A percentile compares a stretch with the other conserved stretches of the same genome.
Evolutionary conservation across 2,888 invertebrate species (phyloP).

Genomic region (Drosophila basisetae): DNA sequence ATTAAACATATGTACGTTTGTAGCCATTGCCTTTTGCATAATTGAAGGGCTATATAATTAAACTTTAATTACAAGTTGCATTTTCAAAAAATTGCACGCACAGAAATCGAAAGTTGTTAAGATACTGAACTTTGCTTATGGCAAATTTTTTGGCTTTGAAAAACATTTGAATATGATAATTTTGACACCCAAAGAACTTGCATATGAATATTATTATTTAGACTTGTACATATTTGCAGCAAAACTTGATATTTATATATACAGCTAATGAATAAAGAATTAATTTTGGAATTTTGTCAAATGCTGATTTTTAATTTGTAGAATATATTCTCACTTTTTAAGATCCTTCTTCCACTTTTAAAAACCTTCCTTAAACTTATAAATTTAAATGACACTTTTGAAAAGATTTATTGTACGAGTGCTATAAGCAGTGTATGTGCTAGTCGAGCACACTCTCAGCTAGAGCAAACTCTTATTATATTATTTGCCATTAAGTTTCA

Average conservation of each 20-base stretch:
- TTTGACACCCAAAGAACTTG: neutral
- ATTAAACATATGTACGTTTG: neutral
- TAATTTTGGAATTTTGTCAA: neutral
- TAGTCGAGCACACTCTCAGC: neutral
- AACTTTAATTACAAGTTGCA: neutral
- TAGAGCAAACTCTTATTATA: conserved; percentile 13
- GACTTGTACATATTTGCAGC: neutral
- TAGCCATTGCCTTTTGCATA: neutral
- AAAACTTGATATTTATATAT: neutral
- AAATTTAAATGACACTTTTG: neutral
- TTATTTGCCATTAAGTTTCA: conserved; percentile 36
- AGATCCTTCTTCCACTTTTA: neutral
- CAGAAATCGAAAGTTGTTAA: too few species aligned
- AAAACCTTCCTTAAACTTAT: neutral
- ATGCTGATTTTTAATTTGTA: neutral
- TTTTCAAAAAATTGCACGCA: neutral
- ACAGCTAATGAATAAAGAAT: neutral
- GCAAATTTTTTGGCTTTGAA: neutral
- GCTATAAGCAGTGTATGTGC: neutral
- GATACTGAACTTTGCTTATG: neutral
- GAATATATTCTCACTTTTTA: neutral
- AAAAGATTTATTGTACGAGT: neutral
- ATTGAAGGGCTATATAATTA: neutral
- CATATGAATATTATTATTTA: neutral
- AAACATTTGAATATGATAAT: neutral